Base-by-base conservation (phyloP, 1,140 invertebrate genomes). In the Planococcus citri region DNA sequence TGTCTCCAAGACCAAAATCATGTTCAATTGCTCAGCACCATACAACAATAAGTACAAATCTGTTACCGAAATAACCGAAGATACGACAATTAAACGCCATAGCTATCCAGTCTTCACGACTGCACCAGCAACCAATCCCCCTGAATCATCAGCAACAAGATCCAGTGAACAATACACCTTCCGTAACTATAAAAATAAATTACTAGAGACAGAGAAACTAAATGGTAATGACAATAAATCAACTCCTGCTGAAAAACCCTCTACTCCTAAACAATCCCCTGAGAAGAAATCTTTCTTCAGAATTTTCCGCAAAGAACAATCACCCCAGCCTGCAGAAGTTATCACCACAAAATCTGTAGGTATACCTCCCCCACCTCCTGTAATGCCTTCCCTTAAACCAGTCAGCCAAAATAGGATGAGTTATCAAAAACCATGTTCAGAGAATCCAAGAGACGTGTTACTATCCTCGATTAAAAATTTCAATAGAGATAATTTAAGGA, bases 341-440 rank as follows among this genome's bases (percentile, higher is more conserved):
- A 17, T 51, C 10, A 51, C 41, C 41, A 51, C 6, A n/a, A 51
- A 20, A 51, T 51, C 41, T 3, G 41, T 51, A 4, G 41, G 41
- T 51, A 51, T 51, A n/a, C 70, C 72, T 20, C 71, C 71, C 1
- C 72, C 72, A 20, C 71, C 73, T 3, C 58, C 69, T n/a, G 64
- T 72, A 4, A 70, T 70, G 70, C 69, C 71, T 12, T n/a, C 70
- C 20, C 64, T 69, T 51, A 73, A 73, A 71, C 71, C 58, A 10
- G 67, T 67, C 20, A 64, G 24, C 20, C 60, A 27, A 24, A n/a
- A n/a, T n/a, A 27, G 20, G 21, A 10, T 64, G 1, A 64, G 20
- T 9, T 25, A 9, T 9, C 21, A 64, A 17, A 24, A 27, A 10
- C 60, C 60, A 4, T 64, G 25, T 25, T 64, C 60, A 17, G 60